phyloP scores from a whole-genome alignment of 2,888 invertebrate species.

The Nephrotoma guestfalica region DNA sequence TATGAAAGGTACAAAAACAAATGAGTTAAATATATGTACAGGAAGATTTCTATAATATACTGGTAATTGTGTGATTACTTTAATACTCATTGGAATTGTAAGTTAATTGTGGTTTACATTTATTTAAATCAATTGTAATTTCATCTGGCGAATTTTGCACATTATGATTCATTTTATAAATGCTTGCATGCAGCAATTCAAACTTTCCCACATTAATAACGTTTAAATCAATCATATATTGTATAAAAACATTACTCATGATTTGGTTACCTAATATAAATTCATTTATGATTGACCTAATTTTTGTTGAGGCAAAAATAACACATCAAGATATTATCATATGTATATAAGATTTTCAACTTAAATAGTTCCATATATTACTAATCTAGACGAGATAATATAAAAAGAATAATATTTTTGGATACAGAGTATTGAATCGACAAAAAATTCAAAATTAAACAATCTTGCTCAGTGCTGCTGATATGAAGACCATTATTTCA shows the following conservation, averaged over 20 bases:
- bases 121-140: not conserved
- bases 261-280: not conserved
- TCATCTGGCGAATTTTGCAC: not conserved
- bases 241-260: not conserved
- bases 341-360: no score
- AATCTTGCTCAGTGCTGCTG: no score
- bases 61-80: not conserved
- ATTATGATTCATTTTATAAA: not conserved
- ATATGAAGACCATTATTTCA: no score
- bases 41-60: no score
- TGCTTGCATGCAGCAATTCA: not conserved
- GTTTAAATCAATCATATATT: not conserved
- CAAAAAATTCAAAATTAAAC: no score
- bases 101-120: not conserved
- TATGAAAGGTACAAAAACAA: no score
- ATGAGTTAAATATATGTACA: no score
- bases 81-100: not conserved
- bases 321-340: not conserved
- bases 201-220: not conserved
- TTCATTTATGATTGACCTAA: not conserved
- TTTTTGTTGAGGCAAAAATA: not conserved
- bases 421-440: no score
- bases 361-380: no score
- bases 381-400: no score
- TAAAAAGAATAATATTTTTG: no score